phyloP scores from a whole-genome alignment of 2,888 invertebrate genomes.

The Erynnis tages region DNA sequence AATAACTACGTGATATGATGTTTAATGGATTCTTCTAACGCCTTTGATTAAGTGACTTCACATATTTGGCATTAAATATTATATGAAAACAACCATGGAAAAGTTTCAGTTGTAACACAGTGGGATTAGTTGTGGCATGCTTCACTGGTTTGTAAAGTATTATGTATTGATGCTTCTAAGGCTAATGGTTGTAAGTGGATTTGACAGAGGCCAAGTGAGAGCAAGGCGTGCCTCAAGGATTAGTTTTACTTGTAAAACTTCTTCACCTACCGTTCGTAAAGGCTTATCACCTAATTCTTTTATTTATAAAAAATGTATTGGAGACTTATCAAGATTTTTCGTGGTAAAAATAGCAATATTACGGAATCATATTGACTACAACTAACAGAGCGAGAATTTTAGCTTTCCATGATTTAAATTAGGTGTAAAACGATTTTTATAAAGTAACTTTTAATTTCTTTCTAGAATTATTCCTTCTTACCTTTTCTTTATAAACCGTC shows the following conservation, averaged over 20 bases:
- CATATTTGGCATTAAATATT: background rate
- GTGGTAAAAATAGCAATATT: background rate
- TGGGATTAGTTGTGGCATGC: conserved; percentile 18
- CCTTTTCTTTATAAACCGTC: too few species aligned
- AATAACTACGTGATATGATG: too few species aligned
- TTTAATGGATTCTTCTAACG: too few species aligned
- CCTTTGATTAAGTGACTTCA: too few species aligned
- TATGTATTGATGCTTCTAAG: conserved; percentile 26
- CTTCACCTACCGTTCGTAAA: conserved; percentile 10
- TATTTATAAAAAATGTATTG: conserved; percentile 6
- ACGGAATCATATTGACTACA: too few species aligned
- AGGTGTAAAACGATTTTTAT: background rate
- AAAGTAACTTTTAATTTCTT: too few species aligned
- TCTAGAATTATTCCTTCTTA: too few species aligned
- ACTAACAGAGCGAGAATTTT: too few species aligned
- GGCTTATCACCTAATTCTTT: conserved; percentile 12
- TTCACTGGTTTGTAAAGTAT: conserved; percentile 16
- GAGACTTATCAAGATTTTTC: too few species aligned
- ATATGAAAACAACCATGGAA: background rate
- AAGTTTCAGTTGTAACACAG: conserved; percentile 3
- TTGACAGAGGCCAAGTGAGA: conserved; percentile 26
- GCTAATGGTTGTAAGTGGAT: conserved; percentile 27
- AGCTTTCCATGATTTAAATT: too few species aligned
- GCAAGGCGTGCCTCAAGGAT: conserved; percentile 26
- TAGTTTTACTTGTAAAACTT: conserved; percentile 29